These are phyloP conservation scores for Psilopsiagon aurifrons DNA, from an alignment of 2,113 vertebrate genomes.

Conservation along the genomic window DNA sequence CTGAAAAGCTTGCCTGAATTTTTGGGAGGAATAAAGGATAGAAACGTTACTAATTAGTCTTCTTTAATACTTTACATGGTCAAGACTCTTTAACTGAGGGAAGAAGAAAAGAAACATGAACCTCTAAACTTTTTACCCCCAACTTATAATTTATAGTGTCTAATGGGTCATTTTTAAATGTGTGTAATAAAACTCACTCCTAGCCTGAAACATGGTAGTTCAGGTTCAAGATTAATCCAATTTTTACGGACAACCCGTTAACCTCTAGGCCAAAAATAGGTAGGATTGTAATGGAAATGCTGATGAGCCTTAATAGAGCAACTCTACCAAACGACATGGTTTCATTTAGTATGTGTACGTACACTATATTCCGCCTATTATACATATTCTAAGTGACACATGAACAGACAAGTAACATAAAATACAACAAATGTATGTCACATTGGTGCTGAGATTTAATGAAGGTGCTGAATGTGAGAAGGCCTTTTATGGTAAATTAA, in stretches of 20 bases:
- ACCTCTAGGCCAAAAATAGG: neutral
- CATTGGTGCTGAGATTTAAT: neutral
- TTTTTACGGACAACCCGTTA: conserved; percentile 18
- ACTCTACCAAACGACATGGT: neutral
- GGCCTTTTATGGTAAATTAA: neutral
- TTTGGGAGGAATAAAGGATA: neutral
- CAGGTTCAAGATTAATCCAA: neutral
- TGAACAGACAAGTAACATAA: neutral
- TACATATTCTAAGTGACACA: neutral
- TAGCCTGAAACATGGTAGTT: neutral
- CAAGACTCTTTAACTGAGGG: neutral
- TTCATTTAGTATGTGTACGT: neutral
- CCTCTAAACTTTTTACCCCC: neutral
- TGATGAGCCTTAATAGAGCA: conserved; percentile 22
- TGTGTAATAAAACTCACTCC: neutral
- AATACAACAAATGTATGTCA: neutral
- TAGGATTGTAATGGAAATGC: conserved; percentile 19
- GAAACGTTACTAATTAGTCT: neutral
- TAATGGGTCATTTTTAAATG: conserved; percentile 2
- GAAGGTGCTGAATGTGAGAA: neutral
- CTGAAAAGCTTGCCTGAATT: neutral
- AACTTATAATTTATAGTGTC: neutral
- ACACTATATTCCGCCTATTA: neutral
- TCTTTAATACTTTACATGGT: neutral
- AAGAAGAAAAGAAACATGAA: neutral